phyloP scores from a whole-genome alignment of 2,888 invertebrate genomes.

The Pollenia labialis region DNA sequence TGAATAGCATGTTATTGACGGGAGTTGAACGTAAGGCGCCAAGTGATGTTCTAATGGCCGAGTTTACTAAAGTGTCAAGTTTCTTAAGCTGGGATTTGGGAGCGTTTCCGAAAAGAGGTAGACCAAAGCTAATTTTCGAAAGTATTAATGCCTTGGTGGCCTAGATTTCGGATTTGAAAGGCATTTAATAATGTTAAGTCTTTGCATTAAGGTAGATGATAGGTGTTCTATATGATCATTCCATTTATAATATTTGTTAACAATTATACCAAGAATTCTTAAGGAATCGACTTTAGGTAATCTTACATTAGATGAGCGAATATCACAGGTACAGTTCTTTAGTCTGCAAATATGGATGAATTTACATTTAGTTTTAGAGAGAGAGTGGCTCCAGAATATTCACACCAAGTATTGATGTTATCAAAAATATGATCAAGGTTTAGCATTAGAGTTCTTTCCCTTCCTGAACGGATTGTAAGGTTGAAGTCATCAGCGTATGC shows the following conservation, averaged over 20 bases:
- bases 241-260: background rate
- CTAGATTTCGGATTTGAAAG: background rate
- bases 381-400: no score
- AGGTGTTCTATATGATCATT: no score
- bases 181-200: background rate
- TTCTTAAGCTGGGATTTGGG: background rate
- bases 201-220: background rate
- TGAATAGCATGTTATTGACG: background rate
- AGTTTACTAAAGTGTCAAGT: background rate
- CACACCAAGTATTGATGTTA: no score
- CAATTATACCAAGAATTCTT: background rate
- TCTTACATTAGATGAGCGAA: background rate
- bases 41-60: background rate
- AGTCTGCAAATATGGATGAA: background rate
- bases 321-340: background rate
- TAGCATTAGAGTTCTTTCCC: no score
- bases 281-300: background rate
- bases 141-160: background rate
- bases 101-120: no score
- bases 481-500: no score
- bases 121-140: background rate
- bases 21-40: background rate
- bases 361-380: no score
- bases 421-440: no score
- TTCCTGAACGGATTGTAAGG: no score